phyloP scores from a whole-genome alignment of 2,797 vertebrate genomes.

The Catharus ustulatus region DNA sequence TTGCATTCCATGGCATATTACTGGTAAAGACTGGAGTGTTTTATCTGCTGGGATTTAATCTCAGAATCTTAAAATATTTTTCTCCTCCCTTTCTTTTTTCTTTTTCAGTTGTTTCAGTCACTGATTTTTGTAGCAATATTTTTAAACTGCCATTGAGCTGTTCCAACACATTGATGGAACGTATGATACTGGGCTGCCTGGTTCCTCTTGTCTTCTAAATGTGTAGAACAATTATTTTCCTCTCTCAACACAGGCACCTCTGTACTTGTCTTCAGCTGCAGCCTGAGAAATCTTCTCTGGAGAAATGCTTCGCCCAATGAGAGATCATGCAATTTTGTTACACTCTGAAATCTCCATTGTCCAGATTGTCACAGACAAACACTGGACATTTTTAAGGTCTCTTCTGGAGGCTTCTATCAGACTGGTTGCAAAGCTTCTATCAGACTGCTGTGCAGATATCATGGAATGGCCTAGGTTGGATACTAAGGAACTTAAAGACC shows the following conservation, averaged over 20 bases:
- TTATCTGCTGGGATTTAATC: neutral
- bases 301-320: neutral
- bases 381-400: neutral
- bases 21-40: neutral
- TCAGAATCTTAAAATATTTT: neutral
- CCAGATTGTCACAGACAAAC: neutral
- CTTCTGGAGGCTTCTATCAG: neutral
- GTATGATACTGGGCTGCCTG: neutral
- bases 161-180: neutral
- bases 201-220: neutral
- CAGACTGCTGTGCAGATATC: neutral
- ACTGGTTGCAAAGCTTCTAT: neutral
- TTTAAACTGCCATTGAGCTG: neutral
- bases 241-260: neutral
- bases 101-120: neutral
- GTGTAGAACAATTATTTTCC: neutral
- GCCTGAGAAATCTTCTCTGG: neutral
- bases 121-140: neutral
- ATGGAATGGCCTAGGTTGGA: no score
- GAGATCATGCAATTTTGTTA: neutral
- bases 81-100: fast-evolving
- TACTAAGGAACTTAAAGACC: no score
- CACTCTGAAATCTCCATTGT: neutral
- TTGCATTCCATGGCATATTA: neutral
- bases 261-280: neutral